Evolutionary conservation across 1,140 invertebrate genomes (phyloP), one percentile per base, ranked within the genome.

Genomic region (Augochlora pura): DNA sequence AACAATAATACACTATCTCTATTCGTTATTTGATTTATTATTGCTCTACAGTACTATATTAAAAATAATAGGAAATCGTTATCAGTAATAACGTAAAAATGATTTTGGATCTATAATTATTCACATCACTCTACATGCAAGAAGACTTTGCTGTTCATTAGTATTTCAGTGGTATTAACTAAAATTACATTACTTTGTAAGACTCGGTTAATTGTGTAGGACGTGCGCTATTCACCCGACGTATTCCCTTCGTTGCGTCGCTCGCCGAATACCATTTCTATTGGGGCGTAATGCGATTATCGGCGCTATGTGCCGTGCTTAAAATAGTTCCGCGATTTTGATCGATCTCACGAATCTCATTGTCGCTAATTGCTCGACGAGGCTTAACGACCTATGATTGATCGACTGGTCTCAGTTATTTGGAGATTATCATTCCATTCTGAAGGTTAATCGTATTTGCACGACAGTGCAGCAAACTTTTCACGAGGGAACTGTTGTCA

Each of bases 271-370:
- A 62, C 25, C 70, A 46, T 72, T 71, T 72, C 57, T 72, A 72
- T 72, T 18, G 57, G 25, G 4, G 21, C 25, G 70, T 62, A 72
- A 72, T 39, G 18, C 39, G 57, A 62, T 72, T 62, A 72, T 39
- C 16, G 38, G 7, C 52, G 21, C 49, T 70, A 62, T 54, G 27
- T 77, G 21, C 42, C 66, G 38, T 39, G 42, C 71, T 74, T 21
- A 10, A 65, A 74, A 65, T 77, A 77, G 57, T 57, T 77, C 67
- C 57, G 64, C 39, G 67, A 77, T 46, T 27, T 54, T 39, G 16
- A 79, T 79, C 70, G 49, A 79, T 27, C n/a, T 57, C 68, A 38
- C 68, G 68, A 64, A 78, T 64, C 68, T 72, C 76, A 60, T 76
- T 68, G 65, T 72, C 70, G 49, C 62, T 32, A 32, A 18, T 2